Percentiles rank a stretch among this genome's conserved stretches.
Evolutionary conservation across 2,888 invertebrate species (phyloP).

Genomic region (Hirtodrosophila histrioides): DNA sequence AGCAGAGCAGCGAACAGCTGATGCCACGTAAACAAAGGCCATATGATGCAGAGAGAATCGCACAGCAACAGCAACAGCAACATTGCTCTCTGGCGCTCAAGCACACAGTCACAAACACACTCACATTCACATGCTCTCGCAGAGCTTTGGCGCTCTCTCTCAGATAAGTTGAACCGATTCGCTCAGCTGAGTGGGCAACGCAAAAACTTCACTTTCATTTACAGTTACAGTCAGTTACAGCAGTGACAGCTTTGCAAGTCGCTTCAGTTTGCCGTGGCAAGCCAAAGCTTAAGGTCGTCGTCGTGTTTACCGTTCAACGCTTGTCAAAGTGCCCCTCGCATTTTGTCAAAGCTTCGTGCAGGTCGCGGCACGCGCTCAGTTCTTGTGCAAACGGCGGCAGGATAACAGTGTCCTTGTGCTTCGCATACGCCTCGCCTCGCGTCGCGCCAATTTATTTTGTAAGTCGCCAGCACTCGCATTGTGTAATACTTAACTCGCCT

Average conservation of each 20-base stretch:
- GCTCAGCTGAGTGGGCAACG: slow-evolving; percentile 44
- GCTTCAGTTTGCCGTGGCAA: slow-evolving; percentile 65
- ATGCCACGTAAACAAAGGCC: slow-evolving; percentile 69
- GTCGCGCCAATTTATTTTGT: slow-evolving; percentile 20
- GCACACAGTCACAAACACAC: not conserved
- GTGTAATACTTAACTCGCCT: slow-evolving; percentile 52
- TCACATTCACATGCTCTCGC: not conserved
- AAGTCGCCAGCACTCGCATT: slow-evolving; percentile 34
- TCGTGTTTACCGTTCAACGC: slow-evolving; percentile 26
- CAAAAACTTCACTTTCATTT: slow-evolving; percentile 69
- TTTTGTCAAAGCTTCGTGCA: slow-evolving; percentile 36
- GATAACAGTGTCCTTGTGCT: slow-evolving; percentile 20
- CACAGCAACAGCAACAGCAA: not conserved
- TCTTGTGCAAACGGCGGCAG: slow-evolving; percentile 57
- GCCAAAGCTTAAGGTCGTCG: slow-evolving; percentile 67
- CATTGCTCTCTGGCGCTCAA: not conserved
- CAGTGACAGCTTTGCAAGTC: slow-evolving; percentile 37
- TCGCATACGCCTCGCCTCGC: not conserved
- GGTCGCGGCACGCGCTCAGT: slow-evolving; percentile 54
- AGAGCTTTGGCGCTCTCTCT: slow-evolving; percentile 56
- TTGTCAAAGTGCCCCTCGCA: slow-evolving; percentile 17
- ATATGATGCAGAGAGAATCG: slow-evolving; percentile 48
- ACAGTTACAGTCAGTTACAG: slow-evolving; percentile 27
- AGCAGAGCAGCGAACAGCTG: slow-evolving; percentile 57
- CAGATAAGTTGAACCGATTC: slow-evolving; percentile 64